These are phyloP conservation scores for Leucophora obtusa DNA, from an alignment of 2,888 invertebrate species.

Conservation along the genomic window DNA sequence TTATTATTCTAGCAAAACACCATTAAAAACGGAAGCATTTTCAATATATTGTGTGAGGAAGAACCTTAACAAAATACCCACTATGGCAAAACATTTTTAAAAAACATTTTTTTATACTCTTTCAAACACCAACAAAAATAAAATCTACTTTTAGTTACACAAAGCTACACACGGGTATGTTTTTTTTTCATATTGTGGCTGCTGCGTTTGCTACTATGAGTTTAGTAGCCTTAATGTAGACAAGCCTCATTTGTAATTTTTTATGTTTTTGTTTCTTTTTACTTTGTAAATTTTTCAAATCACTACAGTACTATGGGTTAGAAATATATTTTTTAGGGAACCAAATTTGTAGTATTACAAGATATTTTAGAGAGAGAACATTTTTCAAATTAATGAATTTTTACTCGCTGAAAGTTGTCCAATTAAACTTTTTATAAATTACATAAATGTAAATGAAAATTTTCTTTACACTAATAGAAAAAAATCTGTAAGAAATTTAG, in stretches of 20 bases:
- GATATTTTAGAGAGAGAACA: too few relatives aligned
- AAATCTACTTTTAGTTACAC: background rate
- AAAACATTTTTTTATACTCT: constrained; percentile 26
- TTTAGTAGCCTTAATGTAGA: constrained; percentile 53
- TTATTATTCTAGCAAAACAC: constrained; percentile 17
- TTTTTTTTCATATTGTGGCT: background rate
- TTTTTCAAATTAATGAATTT: too few relatives aligned
- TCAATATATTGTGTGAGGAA: constrained; percentile 32
- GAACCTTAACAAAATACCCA: constrained; percentile 33
- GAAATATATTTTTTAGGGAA: too few relatives aligned
- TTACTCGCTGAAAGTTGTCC: too few relatives aligned
- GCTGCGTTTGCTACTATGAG: constrained; percentile 19
- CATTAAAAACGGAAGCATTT: constrained; percentile 57
- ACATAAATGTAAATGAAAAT: too few relatives aligned
- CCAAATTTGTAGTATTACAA: too few relatives aligned
- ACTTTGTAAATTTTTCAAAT: constrained; percentile 32
- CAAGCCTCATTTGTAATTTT: constrained; percentile 53
- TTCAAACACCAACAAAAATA: background rate
- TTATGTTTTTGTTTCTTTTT: constrained; percentile 23
- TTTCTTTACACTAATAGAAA: too few relatives aligned
- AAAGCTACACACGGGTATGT: background rate
- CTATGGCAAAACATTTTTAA: constrained; percentile 2
- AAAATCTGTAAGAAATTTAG: too few relatives aligned
- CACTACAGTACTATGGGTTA: background rate
- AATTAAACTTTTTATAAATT: too few relatives aligned